These are phyloP conservation scores for Prionailurus bengalensis DNA, from an alignment of 2,113 vertebrate genomes.

Conservation along the genomic window DNA sequence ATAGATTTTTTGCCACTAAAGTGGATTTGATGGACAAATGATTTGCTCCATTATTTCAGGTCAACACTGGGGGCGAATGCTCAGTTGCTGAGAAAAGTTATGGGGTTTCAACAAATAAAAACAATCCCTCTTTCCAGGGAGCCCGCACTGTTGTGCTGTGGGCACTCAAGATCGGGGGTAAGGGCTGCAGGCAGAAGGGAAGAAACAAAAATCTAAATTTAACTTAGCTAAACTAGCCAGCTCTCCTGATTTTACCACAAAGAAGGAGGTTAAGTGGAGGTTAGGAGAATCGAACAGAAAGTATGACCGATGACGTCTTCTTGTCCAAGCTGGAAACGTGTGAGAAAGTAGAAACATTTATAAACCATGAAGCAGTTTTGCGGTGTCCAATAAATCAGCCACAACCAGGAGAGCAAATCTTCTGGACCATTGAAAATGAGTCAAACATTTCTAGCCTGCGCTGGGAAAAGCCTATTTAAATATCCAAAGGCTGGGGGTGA, in stretches of 20 bases:
- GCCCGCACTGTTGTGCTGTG: not conserved
- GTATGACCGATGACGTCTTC: not conserved
- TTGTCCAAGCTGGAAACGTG: slow-evolving; percentile 50
- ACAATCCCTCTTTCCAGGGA: not conserved
- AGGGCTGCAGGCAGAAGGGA: not conserved
- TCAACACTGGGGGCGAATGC: not conserved
- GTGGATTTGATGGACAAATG: not conserved
- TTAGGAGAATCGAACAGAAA: slow-evolving; percentile 14
- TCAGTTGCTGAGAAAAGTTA: slow-evolving; percentile 11
- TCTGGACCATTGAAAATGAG: not conserved
- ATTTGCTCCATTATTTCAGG: not conserved
- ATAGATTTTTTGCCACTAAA: not conserved
- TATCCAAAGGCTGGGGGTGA: not conserved
- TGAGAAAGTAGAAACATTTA: slow-evolving; percentile 76
- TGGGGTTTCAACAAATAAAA: slow-evolving; percentile 9
- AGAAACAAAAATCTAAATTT: slow-evolving; percentile 59
- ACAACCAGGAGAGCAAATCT: slow-evolving; percentile 54
- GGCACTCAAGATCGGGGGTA: not conserved
- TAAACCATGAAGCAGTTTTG: slow-evolving; percentile 44
- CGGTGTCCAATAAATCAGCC: slow-evolving; percentile 56
- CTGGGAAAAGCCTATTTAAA: slow-evolving; percentile 74
- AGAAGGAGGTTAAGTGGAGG: not conserved
- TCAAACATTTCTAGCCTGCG: slow-evolving; percentile 21
- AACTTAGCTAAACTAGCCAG: not conserved
- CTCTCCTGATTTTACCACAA: not conserved